Percentiles rank a stretch among this genome's conserved stretches.
Evolutionary conservation across 2,797 vertebrate genomes (phyloP).

Genomic region (Microctenopoma steveboyesi): DNA sequence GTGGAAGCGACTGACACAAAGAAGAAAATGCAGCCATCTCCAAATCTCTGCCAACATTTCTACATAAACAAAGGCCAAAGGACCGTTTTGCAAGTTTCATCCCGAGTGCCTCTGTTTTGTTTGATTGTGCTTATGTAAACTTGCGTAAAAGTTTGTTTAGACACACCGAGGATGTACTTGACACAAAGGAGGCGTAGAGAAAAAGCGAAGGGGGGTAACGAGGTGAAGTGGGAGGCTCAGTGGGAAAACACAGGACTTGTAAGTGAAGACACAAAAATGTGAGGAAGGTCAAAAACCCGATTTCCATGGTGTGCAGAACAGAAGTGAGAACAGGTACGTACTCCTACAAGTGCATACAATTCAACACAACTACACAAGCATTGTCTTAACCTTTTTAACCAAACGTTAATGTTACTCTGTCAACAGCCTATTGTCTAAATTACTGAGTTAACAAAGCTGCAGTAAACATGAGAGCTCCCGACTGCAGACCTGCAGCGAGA

Average conservation of each 20-base stretch:
- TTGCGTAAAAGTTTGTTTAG: constrained; percentile 71
- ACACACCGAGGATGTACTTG: constrained; percentile 61
- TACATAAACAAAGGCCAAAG: constrained; percentile 52
- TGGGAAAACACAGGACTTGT: neutral
- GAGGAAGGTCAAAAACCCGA: neutral
- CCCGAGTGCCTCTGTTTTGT: constrained; percentile 64
- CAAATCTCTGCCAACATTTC: constrained; percentile 60
- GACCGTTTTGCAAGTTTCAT: constrained; percentile 60
- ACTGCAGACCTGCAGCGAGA: no score
- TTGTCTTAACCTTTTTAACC: no score
- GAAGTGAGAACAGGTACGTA: no score
- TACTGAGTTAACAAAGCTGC: no score
- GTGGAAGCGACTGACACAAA: constrained; percentile 9
- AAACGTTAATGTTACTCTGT: no score
- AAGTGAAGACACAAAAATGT: neutral
- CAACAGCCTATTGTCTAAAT: no score
- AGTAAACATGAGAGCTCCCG: no score
- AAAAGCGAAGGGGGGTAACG: neutral
- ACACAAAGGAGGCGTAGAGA: constrained; percentile 35
- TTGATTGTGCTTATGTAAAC: constrained; percentile 74
- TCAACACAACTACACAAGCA: no score
- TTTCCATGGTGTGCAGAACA: no score
- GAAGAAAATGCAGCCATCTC: constrained; percentile 56
- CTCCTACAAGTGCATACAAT: no score
- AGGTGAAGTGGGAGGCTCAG: neutral